phyloP scores from a whole-genome alignment of 2,113 vertebrate species.

The Catharus fuscescens region DNA sequence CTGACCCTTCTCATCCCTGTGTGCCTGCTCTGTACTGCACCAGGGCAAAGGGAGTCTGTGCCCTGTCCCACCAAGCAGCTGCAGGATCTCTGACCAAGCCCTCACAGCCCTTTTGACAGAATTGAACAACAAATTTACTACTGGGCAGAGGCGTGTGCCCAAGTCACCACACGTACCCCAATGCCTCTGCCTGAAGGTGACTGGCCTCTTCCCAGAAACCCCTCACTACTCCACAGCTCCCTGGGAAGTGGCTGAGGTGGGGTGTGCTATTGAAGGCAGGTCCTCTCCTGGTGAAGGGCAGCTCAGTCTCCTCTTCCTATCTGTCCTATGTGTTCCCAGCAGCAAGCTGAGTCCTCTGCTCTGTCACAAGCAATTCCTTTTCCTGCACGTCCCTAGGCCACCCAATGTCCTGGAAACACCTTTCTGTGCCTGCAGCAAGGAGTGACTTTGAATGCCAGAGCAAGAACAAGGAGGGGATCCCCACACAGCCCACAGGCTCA shows the following conservation, averaged over 20 bases:
- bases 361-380: slow-evolving; percentile 41
- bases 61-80: background rate
- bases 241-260: background rate
- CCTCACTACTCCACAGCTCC: background rate
- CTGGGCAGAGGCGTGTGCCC: accelerated
- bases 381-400: accelerated
- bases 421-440: background rate
- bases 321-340: background rate
- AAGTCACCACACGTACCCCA: accelerated
- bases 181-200: background rate
- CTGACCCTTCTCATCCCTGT: background rate
- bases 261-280: background rate
- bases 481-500: accelerated
- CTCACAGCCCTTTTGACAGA: background rate
- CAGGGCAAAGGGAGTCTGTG: background rate
- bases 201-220: background rate
- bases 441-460: background rate
- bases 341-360: background rate
- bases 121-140: background rate
- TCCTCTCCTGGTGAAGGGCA: background rate
- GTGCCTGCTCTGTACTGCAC: background rate
- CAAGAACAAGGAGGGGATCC: background rate
- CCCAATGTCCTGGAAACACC: slow-evolving; percentile 36
- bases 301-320: background rate
- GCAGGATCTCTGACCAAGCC: background rate